These are phyloP conservation scores for Maniola jurtina DNA, from an alignment of 1,140 invertebrate genomes.

Conservation along the genomic window DNA sequence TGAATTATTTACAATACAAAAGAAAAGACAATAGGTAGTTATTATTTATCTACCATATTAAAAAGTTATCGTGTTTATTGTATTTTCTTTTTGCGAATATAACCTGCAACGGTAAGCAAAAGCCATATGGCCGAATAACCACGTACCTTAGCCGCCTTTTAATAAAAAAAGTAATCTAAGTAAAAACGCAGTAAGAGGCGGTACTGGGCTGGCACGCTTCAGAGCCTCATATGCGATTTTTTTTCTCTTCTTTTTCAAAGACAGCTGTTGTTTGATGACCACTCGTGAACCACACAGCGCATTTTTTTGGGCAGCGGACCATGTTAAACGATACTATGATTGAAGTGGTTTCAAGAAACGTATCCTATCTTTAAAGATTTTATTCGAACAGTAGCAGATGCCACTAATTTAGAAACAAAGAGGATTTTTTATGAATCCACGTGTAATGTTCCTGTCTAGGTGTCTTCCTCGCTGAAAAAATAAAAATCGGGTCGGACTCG, in stretches of 20 bases:
- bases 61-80: too few species aligned
- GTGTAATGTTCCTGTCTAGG: too few species aligned
- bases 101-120: slow-evolving; percentile 19
- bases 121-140: slow-evolving; percentile 45
- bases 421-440: slow-evolving; percentile 22
- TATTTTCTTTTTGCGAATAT: slow-evolving; percentile 6
- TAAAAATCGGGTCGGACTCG: too few species aligned
- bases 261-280: slow-evolving; percentile 72
- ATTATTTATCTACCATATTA: too few species aligned
- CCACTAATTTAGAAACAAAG: slow-evolving; percentile 22
- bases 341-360: slow-evolving; percentile 47
- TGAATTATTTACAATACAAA: too few species aligned
- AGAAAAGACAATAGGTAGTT: too few species aligned
- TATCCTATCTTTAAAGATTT: slow-evolving; percentile 10
- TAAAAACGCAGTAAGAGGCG: slow-evolving; percentile 56
- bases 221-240: slow-evolving; percentile 43
- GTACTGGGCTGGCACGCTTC: slow-evolving; percentile 63
- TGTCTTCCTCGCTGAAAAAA: too few species aligned
- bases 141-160: slow-evolving; percentile 34
- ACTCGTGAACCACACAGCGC: slow-evolving; percentile 44
- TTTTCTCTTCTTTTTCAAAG: slow-evolving; percentile 51
- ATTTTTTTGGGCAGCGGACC: slow-evolving; percentile 47
- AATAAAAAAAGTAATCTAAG: slow-evolving; percentile 58
- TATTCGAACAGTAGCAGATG: slow-evolving; percentile 15
- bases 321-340: slow-evolving; percentile 60